Evolutionary conservation across 2,888 invertebrate species (phyloP).

Genomic region (Tiliacea aurago): DNA sequence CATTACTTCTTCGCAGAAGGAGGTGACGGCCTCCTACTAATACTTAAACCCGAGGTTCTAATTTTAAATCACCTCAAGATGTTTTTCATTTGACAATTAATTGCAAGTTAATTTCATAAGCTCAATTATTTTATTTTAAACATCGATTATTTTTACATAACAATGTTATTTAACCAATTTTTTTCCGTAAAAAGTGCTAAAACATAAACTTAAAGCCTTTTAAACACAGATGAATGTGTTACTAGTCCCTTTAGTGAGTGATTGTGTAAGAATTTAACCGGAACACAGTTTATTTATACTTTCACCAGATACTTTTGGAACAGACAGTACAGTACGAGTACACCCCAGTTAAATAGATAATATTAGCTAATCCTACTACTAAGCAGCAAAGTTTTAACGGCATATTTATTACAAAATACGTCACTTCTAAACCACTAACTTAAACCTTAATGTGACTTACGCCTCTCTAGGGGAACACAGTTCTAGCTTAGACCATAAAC

Average conservation of each 20-base stretch:
- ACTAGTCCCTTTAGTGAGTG: not conserved
- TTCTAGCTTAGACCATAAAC: constrained; percentile 49
- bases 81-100: not conserved
- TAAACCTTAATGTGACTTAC: constrained; percentile 45
- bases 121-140: too few species aligned
- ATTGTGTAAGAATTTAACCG: not conserved
- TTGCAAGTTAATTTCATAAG: not conserved
- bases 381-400: constrained; percentile 26
- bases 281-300: not conserved
- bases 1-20: too few species aligned
- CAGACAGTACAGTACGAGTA: not conserved
- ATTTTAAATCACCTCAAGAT: not conserved
- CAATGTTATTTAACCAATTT: too few species aligned
- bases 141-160: too few species aligned
- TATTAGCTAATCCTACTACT: constrained; percentile 4
- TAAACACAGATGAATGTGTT: not conserved
- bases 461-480: constrained; percentile 40
- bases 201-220: not conserved
- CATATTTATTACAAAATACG: constrained; percentile 47
- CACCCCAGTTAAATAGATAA: constrained; percentile 10
- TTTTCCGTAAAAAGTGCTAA: too few species aligned
- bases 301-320: not conserved
- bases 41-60: not conserved
- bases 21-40: too few species aligned
- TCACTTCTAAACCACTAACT: constrained; percentile 41